Evolutionary conservation across 1,140 invertebrate genomes (phyloP).

Genomic region (Pogonomyrmex barbatus): DNA sequence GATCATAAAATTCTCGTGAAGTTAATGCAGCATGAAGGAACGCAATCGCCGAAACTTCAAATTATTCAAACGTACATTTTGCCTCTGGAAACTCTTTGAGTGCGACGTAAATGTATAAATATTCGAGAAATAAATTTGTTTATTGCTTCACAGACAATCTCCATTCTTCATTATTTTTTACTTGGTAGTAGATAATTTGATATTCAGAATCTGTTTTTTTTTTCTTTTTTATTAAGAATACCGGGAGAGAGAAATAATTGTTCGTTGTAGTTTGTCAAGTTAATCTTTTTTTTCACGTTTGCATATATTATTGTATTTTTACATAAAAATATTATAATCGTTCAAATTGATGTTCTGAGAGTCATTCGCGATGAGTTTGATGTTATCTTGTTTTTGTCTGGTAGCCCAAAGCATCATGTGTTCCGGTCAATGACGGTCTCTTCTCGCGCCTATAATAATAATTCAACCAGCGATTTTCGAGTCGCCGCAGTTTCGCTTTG

Average conservation of each 20-base stretch:
- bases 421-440: too few relatives aligned
- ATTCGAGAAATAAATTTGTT: neutral
- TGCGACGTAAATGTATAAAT: neutral
- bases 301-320: neutral
- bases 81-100: neutral
- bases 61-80: constrained; percentile 17
- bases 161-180: neutral
- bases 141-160: neutral
- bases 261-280: neutral
- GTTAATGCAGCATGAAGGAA: neutral
- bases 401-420: neutral
- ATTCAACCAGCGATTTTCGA: neutral
- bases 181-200: neutral
- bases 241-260: neutral
- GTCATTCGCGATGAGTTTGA: neutral
- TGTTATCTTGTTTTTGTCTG: neutral
- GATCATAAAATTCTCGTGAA: constrained; percentile 6
- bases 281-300: neutral
- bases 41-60: neutral
- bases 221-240: neutral
- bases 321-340: neutral
- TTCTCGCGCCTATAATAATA: neutral
- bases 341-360: neutral
- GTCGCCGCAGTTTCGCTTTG: neutral
- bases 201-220: neutral